These are phyloP conservation scores for Gastrophysa polygoni DNA, from an alignment of 2,888 invertebrate species.

Conservation along the genomic window DNA sequence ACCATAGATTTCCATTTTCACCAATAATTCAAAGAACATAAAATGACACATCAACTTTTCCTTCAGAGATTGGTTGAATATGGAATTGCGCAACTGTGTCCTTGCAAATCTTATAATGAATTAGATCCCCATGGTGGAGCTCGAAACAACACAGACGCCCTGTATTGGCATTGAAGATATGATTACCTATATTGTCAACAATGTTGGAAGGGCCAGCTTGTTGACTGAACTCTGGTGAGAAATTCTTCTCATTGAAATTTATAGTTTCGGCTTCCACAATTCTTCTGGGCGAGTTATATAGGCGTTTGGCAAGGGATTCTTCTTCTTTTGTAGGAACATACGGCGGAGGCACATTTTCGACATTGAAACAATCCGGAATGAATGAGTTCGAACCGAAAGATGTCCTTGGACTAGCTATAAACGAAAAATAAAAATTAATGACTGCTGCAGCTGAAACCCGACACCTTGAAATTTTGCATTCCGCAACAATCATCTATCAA, in stretches of 20 bases:
- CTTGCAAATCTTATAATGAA: too few species aligned
- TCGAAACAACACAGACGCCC: too few species aligned
- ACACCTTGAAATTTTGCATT: too few species aligned
- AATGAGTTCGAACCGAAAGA: conserved; percentile 29
- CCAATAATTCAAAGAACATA: too few species aligned
- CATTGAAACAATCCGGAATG: conserved; percentile 29
- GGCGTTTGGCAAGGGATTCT: conserved; percentile 45
- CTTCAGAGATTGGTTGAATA: too few species aligned
- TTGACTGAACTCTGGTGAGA: conserved; percentile 36
- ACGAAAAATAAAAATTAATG: conserved; percentile 3
- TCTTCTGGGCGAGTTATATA: conserved; percentile 46
- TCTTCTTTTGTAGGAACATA: conserved; percentile 49
- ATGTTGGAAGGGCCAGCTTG: conserved; percentile 47
- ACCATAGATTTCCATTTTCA: too few species aligned
- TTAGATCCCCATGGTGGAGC: too few species aligned
- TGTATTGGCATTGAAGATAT: not conserved
- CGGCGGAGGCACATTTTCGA: conserved; percentile 41
- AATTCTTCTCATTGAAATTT: conserved; percentile 35
- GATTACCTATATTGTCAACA: conserved; percentile 38
- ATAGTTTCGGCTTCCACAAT: conserved; percentile 40
- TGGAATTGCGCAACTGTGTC: too few species aligned
- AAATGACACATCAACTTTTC: too few species aligned
- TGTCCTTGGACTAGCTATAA: conserved; percentile 43
- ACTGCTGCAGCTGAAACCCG: too few species aligned
- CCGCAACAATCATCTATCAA: too few species aligned